Evolutionary conservation across 2,888 invertebrate species (phyloP).

Genomic region (Machimus atricapillus): DNA sequence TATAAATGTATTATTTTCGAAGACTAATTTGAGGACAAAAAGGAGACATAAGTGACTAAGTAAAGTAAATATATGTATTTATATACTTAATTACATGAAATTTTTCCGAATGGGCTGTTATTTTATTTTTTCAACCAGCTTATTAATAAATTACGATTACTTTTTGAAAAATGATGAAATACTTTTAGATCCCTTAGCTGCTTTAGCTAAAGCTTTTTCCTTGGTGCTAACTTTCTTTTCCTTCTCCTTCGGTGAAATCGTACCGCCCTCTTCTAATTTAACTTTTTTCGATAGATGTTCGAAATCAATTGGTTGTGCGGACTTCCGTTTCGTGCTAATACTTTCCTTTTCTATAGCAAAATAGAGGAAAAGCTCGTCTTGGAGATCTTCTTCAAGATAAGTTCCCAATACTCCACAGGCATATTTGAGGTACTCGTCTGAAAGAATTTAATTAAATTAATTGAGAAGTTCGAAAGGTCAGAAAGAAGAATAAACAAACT

Average conservation of each 20-base stretch:
- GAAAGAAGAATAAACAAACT: neutral
- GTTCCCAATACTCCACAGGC: conserved; percentile 78
- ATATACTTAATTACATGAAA: neutral
- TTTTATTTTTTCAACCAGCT: neutral
- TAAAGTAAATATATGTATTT: neutral
- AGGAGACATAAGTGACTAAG: too few species aligned
- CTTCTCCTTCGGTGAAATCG: conserved; percentile 50
- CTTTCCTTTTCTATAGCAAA: conserved; percentile 64
- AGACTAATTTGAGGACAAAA: too few species aligned
- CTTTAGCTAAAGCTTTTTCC: conserved; percentile 71
- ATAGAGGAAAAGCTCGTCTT: conserved; percentile 68
- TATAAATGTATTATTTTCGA: too few species aligned
- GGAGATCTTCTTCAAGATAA: conserved; percentile 73
- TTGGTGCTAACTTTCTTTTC: conserved; percentile 67
- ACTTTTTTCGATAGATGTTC: conserved; percentile 56
- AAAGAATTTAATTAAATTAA: neutral
- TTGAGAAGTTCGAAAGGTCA: neutral
- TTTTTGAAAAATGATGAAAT: conserved; percentile 75
- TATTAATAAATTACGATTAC: neutral
- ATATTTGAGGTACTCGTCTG: conserved; percentile 48
- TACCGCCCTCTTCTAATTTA: conserved; percentile 53
- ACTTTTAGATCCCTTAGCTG: conserved; percentile 76
- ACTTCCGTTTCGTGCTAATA: conserved; percentile 65
- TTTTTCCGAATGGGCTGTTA: neutral
- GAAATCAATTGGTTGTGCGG: conserved; percentile 55